Conservation (phyloP, 1,140 invertebrate species). For the Saccostrea glomerata region DNA sequence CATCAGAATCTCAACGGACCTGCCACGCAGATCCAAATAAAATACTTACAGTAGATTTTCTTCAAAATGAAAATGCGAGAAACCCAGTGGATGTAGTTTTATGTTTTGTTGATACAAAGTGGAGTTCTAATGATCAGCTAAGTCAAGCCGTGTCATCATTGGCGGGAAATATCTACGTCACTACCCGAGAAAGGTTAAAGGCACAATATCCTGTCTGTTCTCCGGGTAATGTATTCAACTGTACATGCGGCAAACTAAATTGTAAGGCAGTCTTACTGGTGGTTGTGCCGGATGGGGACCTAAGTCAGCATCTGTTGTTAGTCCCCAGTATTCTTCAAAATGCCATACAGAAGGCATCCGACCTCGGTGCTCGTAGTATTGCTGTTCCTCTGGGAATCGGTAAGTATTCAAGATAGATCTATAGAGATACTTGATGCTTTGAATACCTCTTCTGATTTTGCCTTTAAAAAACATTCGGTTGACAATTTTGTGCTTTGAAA, state of each 20-base stretch:
- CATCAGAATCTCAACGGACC: not conserved
- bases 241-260: slow-evolving; percentile 7
- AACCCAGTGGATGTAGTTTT: slow-evolving; percentile 25
- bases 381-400: not conserved
- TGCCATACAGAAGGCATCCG: not conserved
- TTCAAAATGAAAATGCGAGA: slow-evolving; percentile 24
- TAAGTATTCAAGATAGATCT: not conserved
- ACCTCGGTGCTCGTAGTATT: slow-evolving; percentile 16
- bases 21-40: not conserved
- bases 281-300: slow-evolving; percentile 18
- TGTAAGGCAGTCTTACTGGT: slow-evolving; percentile 34
- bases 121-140: not conserved
- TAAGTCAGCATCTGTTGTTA: not conserved
- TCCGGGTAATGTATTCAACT: slow-evolving; percentile 3
- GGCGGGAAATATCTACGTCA: slow-evolving; percentile 36
- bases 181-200: not conserved
- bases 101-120: slow-evolving; percentile 38
- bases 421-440: not conserved
- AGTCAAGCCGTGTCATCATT: not conserved
- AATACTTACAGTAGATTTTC: not conserved
- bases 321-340: not conserved
- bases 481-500: no score
- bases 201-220: slow-evolving; percentile 7
- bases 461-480: no score
- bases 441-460: no score